Conservation (phyloP, 2,797 vertebrate species). For the Cirrhinus molitorella region DNA sequence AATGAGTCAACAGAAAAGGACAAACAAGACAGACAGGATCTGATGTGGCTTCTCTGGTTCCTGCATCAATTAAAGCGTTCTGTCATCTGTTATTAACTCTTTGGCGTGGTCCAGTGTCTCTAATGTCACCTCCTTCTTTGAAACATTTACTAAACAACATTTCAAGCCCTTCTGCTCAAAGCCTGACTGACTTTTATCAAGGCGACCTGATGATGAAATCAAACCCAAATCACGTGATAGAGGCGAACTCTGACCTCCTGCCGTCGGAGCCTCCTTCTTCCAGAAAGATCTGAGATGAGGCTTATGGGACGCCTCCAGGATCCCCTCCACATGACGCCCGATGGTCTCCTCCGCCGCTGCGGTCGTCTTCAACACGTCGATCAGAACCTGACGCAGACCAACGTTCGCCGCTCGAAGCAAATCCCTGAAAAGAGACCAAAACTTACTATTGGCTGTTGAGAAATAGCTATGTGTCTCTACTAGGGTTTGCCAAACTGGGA, state of each 20-base stretch:
- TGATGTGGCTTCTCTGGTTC: constrained; percentile 1
- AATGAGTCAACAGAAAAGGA: constrained; percentile 8
- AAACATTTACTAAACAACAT: not conserved
- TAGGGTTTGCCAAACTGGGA: too few relatives aligned
- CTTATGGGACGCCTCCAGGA: constrained; percentile 78
- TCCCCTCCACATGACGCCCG: constrained; percentile 85
- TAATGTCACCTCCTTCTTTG: not conserved
- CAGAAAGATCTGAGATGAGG: constrained; percentile 61
- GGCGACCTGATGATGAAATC: not conserved
- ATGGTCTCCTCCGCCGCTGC: constrained; percentile 93
- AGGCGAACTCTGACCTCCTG: not conserved
- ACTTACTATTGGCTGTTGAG: not conserved
- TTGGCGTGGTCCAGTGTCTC: not conserved
- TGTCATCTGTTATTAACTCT: constrained; percentile 2
- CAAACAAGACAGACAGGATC: constrained; percentile 37
- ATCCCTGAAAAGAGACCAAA: constrained; percentile 70
- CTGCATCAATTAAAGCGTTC: not conserved
- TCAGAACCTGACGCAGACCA: constrained; percentile 87
- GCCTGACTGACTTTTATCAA: too few relatives aligned
- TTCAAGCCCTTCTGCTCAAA: not conserved
- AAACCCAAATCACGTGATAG: not conserved
- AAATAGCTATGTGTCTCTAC: too few relatives aligned
- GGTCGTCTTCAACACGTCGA: constrained; percentile 92
- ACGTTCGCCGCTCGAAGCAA: constrained; percentile 83
- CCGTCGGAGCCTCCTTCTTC: not conserved